Evolutionary conservation across 2,113 vertebrate genomes (phyloP).

Genomic region (Proterorhinus semilunaris): DNA sequence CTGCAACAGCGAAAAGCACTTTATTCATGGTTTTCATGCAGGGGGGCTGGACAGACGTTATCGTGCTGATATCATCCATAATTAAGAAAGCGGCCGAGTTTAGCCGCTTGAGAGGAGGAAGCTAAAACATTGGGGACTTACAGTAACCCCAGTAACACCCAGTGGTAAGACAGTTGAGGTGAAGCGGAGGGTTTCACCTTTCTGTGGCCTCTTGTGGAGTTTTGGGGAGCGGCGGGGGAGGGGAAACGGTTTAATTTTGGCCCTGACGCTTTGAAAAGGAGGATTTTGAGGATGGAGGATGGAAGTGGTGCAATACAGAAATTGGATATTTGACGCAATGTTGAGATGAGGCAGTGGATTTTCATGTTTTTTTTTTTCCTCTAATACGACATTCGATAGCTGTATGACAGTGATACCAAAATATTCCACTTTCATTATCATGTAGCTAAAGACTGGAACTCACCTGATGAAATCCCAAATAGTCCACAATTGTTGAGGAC

Average conservation of each 20-base stretch:
- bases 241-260: constrained; percentile 5
- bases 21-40: constrained; percentile 58
- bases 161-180: constrained; percentile 31
- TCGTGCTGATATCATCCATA: constrained; percentile 61
- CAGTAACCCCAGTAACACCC: constrained; percentile 28
- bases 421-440: background rate
- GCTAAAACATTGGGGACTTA: constrained; percentile 44
- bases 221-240: constrained; percentile 10
- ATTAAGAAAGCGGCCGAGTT: constrained; percentile 50
- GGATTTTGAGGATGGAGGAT: background rate
- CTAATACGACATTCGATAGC: background rate
- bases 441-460: constrained; percentile 24
- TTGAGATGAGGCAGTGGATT: background rate
- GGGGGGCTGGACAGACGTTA: constrained; percentile 33
- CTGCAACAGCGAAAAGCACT: constrained; percentile 65
- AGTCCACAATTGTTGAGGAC: constrained; percentile 92
- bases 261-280: constrained; percentile 17
- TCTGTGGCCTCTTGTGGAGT: constrained; percentile 35
- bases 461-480: constrained; percentile 98
- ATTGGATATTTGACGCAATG: background rate
- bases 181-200: constrained; percentile 55
- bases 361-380: background rate
- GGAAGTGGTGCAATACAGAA: background rate
- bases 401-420: no score
- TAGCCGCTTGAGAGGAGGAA: constrained; percentile 24